Conservation (phyloP, 2,113 vertebrate species). For the Nematolebias whitei region DNA sequence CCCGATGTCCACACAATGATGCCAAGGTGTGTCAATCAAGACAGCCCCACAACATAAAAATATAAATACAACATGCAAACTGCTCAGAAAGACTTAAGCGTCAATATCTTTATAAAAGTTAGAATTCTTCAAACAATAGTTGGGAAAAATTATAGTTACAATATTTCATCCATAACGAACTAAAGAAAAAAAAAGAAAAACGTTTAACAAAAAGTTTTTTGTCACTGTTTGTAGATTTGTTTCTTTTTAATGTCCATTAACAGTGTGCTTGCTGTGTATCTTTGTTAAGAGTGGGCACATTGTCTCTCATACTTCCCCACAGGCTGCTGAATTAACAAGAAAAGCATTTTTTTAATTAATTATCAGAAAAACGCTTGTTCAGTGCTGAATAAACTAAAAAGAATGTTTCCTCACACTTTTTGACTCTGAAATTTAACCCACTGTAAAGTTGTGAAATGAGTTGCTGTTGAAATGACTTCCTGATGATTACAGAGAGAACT, state of each 20-base stretch:
- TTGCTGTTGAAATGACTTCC: neutral
- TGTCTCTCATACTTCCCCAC: slow-evolving; percentile 33
- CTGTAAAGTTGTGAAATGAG: slow-evolving; percentile 1
- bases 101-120: no score
- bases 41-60: no score
- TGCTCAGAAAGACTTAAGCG: no score
- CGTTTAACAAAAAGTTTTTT: neutral
- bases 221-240: no score
- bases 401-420: slow-evolving; percentile 16
- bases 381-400: slow-evolving; percentile 45
- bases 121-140: no score
- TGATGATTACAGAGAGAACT: neutral
- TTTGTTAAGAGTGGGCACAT: slow-evolving; percentile 44
- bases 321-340: slow-evolving; percentile 46
- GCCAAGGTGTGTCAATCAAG: no score
- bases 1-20: no score
- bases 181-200: neutral
- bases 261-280: slow-evolving; percentile 38
- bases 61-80: no score
- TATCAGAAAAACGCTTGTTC: slow-evolving; percentile 51
- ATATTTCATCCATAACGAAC: no score
- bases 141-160: no score
- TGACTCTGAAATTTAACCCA: slow-evolving; percentile 17
- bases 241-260: no score
- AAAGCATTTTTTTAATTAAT: slow-evolving; percentile 55